Evolutionary conservation across 2,888 invertebrate species (phyloP).

Genomic region (Protonemura montana): DNA sequence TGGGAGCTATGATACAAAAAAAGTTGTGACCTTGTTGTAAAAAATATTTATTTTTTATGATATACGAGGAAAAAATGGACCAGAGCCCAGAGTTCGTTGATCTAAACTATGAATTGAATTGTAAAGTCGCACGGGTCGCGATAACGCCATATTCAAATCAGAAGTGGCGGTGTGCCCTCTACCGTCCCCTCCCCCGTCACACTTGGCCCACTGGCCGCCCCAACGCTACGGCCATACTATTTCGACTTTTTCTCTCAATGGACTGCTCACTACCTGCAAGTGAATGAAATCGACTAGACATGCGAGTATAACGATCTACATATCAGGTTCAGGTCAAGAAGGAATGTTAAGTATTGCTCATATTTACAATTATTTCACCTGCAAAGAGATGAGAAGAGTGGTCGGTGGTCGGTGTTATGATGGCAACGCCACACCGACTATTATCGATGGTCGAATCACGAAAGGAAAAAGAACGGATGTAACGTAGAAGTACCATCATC

Average conservation of each 20-base stretch:
- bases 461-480: neutral
- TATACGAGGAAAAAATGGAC: neutral
- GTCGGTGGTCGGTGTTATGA: too few species aligned
- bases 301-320: neutral
- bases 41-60: slow-evolving; percentile 8
- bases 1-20: slow-evolving; percentile 1
- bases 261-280: neutral
- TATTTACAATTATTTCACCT: neutral
- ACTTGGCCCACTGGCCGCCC: too few species aligned
- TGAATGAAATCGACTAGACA: neutral
- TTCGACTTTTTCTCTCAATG: neutral
- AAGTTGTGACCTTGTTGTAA: slow-evolving; percentile 29
- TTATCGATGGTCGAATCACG: neutral
- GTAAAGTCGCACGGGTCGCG: neutral
- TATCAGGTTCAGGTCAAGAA: neutral
- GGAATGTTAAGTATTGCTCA: neutral
- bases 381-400: too few species aligned
- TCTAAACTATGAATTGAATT: slow-evolving; percentile 13
- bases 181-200: neutral
- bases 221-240: neutral
- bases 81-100: slow-evolving; percentile 17
- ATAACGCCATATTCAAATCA: neutral
- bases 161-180: neutral
- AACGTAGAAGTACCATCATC: neutral
- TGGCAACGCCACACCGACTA: neutral